Conservation (phyloP, 1,140 invertebrate species). For the Eurosta solidaginis region DNA sequence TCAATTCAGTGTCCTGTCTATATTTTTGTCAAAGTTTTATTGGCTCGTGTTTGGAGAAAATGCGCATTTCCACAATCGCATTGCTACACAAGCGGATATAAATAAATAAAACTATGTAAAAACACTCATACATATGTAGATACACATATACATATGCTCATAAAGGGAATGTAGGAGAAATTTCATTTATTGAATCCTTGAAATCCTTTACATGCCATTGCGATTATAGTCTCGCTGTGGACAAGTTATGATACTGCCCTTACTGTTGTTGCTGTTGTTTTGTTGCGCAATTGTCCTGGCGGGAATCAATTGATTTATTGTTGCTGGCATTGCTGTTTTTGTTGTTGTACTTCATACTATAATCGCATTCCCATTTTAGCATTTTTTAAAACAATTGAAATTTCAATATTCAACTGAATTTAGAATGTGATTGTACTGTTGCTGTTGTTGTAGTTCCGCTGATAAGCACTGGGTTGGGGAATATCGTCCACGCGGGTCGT, state of each 20-base stretch:
- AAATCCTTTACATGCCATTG: conserved; percentile 26
- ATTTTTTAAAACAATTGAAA: conserved; percentile 28
- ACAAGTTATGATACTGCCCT: background rate
- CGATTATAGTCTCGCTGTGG: conserved; percentile 16
- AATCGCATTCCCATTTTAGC: conserved; percentile 7
- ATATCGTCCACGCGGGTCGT: background rate
- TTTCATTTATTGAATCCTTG: conserved; percentile 26
- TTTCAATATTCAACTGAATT: background rate
- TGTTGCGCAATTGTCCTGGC: background rate
- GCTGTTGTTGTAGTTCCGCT: background rate
- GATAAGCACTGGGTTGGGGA: background rate
- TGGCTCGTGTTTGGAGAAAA: background rate
- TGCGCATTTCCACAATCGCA: background rate
- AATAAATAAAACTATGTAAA: too few relatives aligned
- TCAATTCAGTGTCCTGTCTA: background rate
- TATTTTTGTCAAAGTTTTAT: background rate
- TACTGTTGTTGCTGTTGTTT: background rate
- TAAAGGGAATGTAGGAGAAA: background rate
- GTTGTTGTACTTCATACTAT: background rate
- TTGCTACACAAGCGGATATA: too few relatives aligned
- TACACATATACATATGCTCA: background rate
- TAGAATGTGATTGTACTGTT: background rate
- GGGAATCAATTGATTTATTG: background rate
- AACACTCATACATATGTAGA: background rate
- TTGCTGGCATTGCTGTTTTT: background rate